phyloP scores from a whole-genome alignment of 2,113 vertebrate species.

The Prietella phreatophila region DNA sequence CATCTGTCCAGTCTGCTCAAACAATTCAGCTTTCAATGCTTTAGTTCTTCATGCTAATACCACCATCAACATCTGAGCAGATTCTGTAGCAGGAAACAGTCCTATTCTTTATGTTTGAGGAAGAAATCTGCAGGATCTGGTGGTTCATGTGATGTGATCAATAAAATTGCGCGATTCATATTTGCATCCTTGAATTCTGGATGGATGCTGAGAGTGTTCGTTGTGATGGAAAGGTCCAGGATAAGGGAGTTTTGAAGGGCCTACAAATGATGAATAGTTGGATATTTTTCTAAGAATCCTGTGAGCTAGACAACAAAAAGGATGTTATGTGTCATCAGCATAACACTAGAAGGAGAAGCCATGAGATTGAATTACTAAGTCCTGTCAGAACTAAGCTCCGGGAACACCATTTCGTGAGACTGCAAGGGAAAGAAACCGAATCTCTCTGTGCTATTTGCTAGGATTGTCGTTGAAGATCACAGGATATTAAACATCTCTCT shows the following conservation, averaged over 20 bases:
- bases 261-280: not conserved
- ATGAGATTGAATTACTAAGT: not conserved
- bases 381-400: not conserved
- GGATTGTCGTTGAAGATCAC: no score
- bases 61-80: no score
- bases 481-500: no score
- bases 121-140: not conserved
- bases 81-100: not conserved
- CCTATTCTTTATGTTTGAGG: not conserved
- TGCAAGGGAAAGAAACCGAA: not conserved
- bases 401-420: not conserved
- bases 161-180: not conserved
- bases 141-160: not conserved
- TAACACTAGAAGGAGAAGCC: not conserved
- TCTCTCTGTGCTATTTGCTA: no score
- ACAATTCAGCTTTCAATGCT: not conserved
- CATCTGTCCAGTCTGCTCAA: no score
- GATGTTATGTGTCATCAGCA: not conserved
- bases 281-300: not conserved
- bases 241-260: not conserved
- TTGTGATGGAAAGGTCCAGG: not conserved
- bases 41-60: no score
- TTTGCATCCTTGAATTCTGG: not conserved
- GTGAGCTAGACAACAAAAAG: not conserved
- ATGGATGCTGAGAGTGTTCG: not conserved